A percentile compares a stretch with the other conserved stretches of the same genome.
Evolutionary conservation across 2,113 vertebrate species (phyloP).

Genomic region (Cyprinus carpio): DNA sequence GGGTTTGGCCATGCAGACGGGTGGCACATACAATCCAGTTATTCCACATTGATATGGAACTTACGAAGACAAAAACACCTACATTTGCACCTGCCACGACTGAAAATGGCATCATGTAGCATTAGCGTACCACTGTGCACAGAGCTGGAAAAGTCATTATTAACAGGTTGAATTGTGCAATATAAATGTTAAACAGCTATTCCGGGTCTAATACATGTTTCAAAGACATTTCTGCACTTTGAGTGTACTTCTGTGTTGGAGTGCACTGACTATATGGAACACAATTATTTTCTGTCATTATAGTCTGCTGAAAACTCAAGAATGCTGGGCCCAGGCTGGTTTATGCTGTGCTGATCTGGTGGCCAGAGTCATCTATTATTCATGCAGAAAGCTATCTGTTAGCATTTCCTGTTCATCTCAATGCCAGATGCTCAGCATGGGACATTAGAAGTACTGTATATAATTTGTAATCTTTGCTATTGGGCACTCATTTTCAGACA

Average conservation of each 20-base stretch:
- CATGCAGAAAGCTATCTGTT: background rate
- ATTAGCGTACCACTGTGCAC: background rate
- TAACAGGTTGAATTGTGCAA: constrained; percentile 14
- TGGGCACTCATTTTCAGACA: too few relatives aligned
- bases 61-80: constrained; percentile 19
- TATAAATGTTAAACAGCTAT: constrained; percentile 32
- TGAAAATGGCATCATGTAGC: constrained; percentile 19
- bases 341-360: background rate
- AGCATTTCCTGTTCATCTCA: background rate
- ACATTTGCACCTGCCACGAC: constrained; percentile 5
- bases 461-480: too few relatives aligned
- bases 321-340: background rate
- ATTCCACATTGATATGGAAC: constrained; percentile 11
- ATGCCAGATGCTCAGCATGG: background rate
- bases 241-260: background rate
- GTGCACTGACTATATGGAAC: background rate
- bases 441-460: background rate
- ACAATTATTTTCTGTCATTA: constrained; percentile 22
- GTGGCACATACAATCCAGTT: constrained; percentile 31
- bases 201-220: background rate
- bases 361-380: background rate
- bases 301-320: background rate
- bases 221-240: background rate
- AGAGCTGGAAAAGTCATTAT: constrained; percentile 13
- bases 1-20: constrained; percentile 17